Evolutionary conservation across 2,113 vertebrate species (phyloP).

Genomic region (western clawed frog (Xenopus tropicalis)): DNA sequence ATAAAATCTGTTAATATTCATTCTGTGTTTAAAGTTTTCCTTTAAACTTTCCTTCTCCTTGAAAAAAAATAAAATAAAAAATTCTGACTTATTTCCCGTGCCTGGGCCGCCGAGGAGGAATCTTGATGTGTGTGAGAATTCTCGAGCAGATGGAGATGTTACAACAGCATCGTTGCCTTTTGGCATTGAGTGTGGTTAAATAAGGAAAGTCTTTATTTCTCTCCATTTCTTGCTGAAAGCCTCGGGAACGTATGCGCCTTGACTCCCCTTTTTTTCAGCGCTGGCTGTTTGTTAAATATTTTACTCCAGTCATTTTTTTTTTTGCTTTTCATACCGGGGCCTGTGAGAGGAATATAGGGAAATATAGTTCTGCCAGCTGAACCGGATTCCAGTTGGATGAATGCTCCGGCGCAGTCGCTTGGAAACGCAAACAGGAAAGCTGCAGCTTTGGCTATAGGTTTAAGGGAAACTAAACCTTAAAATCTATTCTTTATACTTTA

Average conservation of each 20-base stretch:
- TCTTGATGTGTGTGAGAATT: conserved; percentile 37
- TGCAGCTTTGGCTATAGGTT: too few relatives aligned
- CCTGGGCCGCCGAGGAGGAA: conserved; percentile 16
- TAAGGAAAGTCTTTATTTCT: conserved; percentile 39
- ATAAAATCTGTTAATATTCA: too few relatives aligned
- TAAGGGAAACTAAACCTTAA: too few relatives aligned
- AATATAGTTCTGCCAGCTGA: too few relatives aligned
- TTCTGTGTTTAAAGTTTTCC: too few relatives aligned
- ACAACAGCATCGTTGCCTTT: conserved; percentile 41
- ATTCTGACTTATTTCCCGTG: conserved; percentile 26
- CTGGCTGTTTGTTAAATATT: conserved; percentile 42
- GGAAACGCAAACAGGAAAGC: too few relatives aligned
- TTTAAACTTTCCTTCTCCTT: too few relatives aligned
- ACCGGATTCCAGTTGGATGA: too few relatives aligned
- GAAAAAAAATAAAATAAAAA: background rate
- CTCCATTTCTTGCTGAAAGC: conserved; percentile 9
- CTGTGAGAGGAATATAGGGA: background rate
- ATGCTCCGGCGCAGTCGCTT: too few relatives aligned
- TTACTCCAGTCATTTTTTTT: conserved; percentile 18
- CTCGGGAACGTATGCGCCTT: conserved; percentile 32
- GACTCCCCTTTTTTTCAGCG: conserved; percentile 22
- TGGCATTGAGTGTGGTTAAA: conserved; percentile 37
- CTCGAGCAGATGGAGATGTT: conserved; percentile 38
- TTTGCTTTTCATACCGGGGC: background rate
- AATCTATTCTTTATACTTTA: too few relatives aligned